Base-by-base conservation (phyloP, 1,140 invertebrate genomes). In the Papilio helenus region DNA sequence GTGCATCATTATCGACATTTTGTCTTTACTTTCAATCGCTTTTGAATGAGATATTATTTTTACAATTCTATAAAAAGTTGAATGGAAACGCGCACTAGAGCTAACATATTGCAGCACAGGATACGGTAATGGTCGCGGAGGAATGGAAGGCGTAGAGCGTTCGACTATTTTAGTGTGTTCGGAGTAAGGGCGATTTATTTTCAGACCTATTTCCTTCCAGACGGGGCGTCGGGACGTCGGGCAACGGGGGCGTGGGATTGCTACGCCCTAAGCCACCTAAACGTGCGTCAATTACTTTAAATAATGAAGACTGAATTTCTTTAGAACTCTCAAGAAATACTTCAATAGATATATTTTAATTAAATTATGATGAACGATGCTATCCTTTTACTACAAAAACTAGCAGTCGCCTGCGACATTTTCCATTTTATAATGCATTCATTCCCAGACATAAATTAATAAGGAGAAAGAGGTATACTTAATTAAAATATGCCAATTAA, bases 141-240 rank as follows among this genome's bases (percentile, higher is more conserved):
- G 90, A 90, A 90, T 92, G 90, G 90, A 90, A 92, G 88, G 85
- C 87, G 89, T 86, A 85, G 84, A 86, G 79, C 82, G 84, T 86
- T 86, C 79, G 86, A 90, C 91, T 94, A 94, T 93, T 93, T 93
- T 92, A 89, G 93, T 91, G 86, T 86, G 86, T 87, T 90, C 84
- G 80, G 86, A 83, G 89, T 89, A 92, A 91, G 90, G 88, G 90
- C 89, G 90, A 92, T 94, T 92, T 94, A 94, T 94, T 94, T 93
- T 91, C 86, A 91, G 91, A 84, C 87, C 89, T 91, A 91, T 92
- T 94, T 94, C 91, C 92, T 92, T 85, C 83, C 83, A 92, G 88
- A 86, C 86, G 84, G 81, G 58, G 80, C 61, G 79, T 65, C 72
- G 82, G 26, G 26, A 39, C 61, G 61, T 16, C 86, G 84, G 81